phyloP scores from a whole-genome alignment of 2,797 vertebrate genomes.

The Gorsachius magnificus region DNA sequence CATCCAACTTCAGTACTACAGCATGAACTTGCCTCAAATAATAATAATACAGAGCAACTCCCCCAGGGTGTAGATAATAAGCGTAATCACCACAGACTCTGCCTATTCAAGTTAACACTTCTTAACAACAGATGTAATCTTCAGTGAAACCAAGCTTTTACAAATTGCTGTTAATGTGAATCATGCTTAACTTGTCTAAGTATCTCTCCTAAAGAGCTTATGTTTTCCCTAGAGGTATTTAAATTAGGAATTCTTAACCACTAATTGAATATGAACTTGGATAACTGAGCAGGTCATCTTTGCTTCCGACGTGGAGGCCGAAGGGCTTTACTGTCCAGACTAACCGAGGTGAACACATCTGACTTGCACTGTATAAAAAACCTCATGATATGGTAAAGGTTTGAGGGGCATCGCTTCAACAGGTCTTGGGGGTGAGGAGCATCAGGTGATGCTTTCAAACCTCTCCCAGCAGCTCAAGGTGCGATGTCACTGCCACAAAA shows the following conservation, averaged over 20 bases:
- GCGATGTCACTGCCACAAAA: background rate
- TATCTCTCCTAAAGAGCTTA: conserved; percentile 65
- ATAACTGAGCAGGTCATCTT: background rate
- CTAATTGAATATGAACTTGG: conserved; percentile 64
- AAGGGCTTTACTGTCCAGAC: background rate
- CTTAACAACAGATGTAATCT: conserved; percentile 61
- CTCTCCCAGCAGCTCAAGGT: background rate
- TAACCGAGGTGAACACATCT: background rate
- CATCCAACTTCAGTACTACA: background rate
- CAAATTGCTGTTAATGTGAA: conserved; percentile 67
- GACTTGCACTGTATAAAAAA: background rate
- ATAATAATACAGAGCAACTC: background rate
- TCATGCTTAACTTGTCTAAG: conserved; percentile 63
- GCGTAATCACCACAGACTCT: conserved; percentile 10
- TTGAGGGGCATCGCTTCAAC: background rate
- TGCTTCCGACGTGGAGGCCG: background rate
- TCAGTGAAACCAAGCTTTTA: conserved; percentile 69
- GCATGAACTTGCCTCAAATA: background rate
- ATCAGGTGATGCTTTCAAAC: background rate
- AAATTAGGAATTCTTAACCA: conserved; percentile 55
- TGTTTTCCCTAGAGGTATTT: conserved; percentile 61
- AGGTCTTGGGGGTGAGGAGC: background rate
- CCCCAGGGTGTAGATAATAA: background rate
- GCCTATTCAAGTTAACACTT: conserved; percentile 48
- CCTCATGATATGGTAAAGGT: background rate